Evolutionary conservation across 2,888 invertebrate genomes (phyloP), one percentile per base, ranked within the genome.

Genomic region (Xestia sexstrigata): DNA sequence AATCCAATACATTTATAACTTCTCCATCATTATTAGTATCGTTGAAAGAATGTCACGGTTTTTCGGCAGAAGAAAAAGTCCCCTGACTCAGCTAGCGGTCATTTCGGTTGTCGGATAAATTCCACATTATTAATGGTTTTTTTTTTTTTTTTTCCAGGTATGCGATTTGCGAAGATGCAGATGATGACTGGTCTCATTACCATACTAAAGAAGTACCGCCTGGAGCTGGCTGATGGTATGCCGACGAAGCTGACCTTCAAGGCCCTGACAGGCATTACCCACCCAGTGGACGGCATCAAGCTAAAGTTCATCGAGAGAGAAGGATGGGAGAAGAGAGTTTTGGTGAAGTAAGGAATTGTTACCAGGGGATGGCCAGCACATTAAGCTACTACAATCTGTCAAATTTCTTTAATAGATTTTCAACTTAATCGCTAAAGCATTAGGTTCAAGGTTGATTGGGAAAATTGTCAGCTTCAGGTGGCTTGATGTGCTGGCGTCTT

Each of bases 151-250:
- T n/a, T 81, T 80, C 13, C 65, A 88, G 87, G 88, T 7, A 88
- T 89, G 87, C 86, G 93, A 6, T 93, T 93, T 42, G 92, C 91
- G 1, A 91, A 89, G 77, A 93, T 93, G 93, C 92, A 92, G 75
- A 90, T 93, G 87, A 55, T 92, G 30, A 88, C 92, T 0, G 92
- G 91, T 0, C 76, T 93, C 23, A 79, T 93, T 71, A 91, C 92
- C 0, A 65, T 93, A 26, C 71, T 93, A 73, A 92, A 88, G 81
- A 91, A 91, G 58, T 93, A 91, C 75, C 82, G 85, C 0, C 49
- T 92, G n/a, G 87, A 89, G 42, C 70, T 92, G 17, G 89, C 90
- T 0, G 87, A 84, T 0, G 90, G 83, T 6, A 91, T 87, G 86
- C 88, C 91, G 0, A 79, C 26, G 2, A 81, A 73, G 30, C 65